Evolutionary conservation across 1,140 invertebrate genomes (phyloP), one percentile per base, ranked within the genome.

Genomic region (Coboldia fuscipes): DNA sequence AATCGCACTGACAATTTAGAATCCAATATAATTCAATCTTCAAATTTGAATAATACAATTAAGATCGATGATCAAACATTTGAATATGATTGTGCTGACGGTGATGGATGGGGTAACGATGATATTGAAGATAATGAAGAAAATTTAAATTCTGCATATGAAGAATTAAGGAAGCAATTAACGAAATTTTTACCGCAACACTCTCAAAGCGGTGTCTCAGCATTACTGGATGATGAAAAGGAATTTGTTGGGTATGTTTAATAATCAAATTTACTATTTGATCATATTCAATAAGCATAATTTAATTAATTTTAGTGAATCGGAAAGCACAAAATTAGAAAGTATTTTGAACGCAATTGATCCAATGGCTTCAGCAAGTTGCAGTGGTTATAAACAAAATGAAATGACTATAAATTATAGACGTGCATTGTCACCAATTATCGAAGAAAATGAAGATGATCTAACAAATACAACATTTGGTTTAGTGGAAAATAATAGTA

Each of bases 401-500:
- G 37, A 38, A 26, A 20, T 38, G 4, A 12, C 23, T n/a, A 38
- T 38, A 4, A 38, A 38, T 32, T 38, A 38, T 18, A 38, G 35
- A 22, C 26, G 33, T 13, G 16, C 21, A 26, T 19, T 38, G n/a
- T 35, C 37, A 13, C 37, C 37, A 10, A 38, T 38, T 19, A 10
- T 38, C 7, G 37, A 38, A 31, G 37, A 38, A 26, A 35, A 28
- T 31, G 37, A 38, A 32, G 37, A 38, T 15, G 37, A 38, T n/a
- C n/a, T n/a, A 32, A 38, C 37, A 1, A 35, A 30, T 26, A 38
- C 29, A 19, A 38, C 37, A 1, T 38, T 38, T 32, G 29, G 35
- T 12, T 12, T 38, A 16, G 34, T 34, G 18, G 37, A 38, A 24
- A 38, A 33, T 3, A 38, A 38, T 15, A 38, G 37, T 24, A 38